Base-by-base conservation (phyloP, 1,140 invertebrate species). In the Polyergus mexicanus region DNA sequence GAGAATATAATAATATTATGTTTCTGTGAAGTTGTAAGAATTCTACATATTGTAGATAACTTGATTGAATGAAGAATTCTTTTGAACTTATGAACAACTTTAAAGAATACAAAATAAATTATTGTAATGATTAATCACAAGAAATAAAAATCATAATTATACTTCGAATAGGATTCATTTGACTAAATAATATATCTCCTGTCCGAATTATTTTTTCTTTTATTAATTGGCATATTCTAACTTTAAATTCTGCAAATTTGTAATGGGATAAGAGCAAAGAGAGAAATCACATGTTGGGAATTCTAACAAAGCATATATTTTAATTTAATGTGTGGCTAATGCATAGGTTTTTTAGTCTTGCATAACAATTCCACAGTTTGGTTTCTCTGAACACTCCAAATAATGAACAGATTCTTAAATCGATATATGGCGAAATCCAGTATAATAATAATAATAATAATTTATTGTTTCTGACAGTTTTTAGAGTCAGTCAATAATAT, bases 251-350 rank as follows among this genome's bases (percentile, higher is more conserved):
- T 13, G 19, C 7, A n/a, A 68, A 25, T 5, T 60, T n/a, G 11
- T 22, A 25, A 25, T 11, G 22, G 63, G 32, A 60, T 8, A 4
- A 22, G 51, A 51, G 25, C 74, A 87, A 89, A 35, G 75, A 86
- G n/a, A 11, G 44, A 86, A 74, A 62, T 68, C 66, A 25, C 10
- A 51, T 32, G 32, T 88, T 90, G 88, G 86, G 86, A 86, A 91
- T 92, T 88, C 89, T 93, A 93, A 93, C 83, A 93, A 93, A 93
- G 90, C 90, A 90, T 92, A 91, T 92, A 91, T 90, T 90, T 92
- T 81, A 88, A 91, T 88, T 88, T 86, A 63, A 88, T 69, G 86
- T 90, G 86, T 90, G 84, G 44, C 65, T 91, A 89, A 85, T 92
- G 65, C 63, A 16, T 90, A 90, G 84, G 85, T 86, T 86, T 86